Conservation (phyloP, 2,113 vertebrate species). For the Poeciliopsis prolifica region DNA sequence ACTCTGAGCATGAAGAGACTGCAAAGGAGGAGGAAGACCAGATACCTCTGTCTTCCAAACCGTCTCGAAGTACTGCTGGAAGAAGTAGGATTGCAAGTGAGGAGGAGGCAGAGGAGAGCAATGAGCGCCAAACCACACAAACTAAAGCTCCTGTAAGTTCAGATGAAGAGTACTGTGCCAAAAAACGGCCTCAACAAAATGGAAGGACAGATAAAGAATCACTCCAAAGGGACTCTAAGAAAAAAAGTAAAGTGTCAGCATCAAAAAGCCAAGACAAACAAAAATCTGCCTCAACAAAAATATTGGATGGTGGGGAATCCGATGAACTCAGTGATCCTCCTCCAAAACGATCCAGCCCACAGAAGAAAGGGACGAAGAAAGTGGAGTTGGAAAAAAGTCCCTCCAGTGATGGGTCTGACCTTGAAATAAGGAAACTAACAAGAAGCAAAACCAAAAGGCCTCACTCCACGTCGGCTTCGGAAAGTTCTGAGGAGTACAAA, state of each 20-base stretch:
- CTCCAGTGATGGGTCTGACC: slow-evolving; percentile 55
- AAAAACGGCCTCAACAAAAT: slow-evolving; percentile 73
- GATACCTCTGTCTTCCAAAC: slow-evolving; percentile 35
- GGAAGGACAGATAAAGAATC: slow-evolving; percentile 63
- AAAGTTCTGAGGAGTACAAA: slow-evolving; percentile 60
- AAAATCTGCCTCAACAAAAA: slow-evolving; percentile 67
- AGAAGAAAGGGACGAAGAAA: slow-evolving; percentile 52
- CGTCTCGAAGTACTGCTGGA: slow-evolving; percentile 53
- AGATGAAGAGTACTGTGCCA: slow-evolving; percentile 61
- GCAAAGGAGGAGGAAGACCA: slow-evolving; percentile 45
- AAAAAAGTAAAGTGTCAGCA: slow-evolving; percentile 49
- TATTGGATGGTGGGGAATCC: slow-evolving; percentile 55
- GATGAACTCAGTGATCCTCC: slow-evolving; percentile 55
- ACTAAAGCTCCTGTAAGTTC: slow-evolving; percentile 63
- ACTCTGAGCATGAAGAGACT: slow-evolving; percentile 59
- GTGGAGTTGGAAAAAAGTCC: slow-evolving; percentile 34
- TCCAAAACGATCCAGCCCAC: slow-evolving; percentile 49
- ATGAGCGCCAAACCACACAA: slow-evolving; percentile 23
- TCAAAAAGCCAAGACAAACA: slow-evolving; percentile 73
- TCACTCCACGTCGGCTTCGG: slow-evolving; percentile 39
- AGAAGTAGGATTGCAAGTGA: slow-evolving; percentile 70
- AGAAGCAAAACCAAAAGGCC: slow-evolving; percentile 58
- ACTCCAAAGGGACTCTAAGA: slow-evolving; percentile 53
- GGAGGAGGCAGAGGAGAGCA: slow-evolving; percentile 47
- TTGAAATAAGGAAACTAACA: slow-evolving; percentile 24